These are phyloP conservation scores for Macropis europaea DNA, from an alignment of 2,888 invertebrate genomes.

Conservation along the genomic window DNA sequence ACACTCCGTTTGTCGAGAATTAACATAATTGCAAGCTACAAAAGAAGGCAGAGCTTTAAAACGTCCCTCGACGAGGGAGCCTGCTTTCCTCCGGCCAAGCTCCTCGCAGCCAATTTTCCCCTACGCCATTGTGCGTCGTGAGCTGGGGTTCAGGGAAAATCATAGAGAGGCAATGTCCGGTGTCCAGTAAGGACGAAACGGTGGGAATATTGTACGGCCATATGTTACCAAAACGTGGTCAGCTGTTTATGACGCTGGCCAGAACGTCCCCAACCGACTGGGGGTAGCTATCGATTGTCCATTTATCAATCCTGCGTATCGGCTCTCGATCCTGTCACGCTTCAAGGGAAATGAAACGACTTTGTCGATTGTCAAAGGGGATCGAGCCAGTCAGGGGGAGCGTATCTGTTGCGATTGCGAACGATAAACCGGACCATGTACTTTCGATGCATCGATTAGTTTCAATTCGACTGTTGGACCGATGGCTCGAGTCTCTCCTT, in stretches of 20 bases:
- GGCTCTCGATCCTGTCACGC: constrained; percentile 29
- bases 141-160: constrained; percentile 43
- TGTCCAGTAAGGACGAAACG: constrained; percentile 32
- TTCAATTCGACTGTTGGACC: background rate
- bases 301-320: constrained; percentile 59
- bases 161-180: constrained; percentile 41
- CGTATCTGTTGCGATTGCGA: constrained; percentile 40
- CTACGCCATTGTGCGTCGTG: constrained; percentile 33
- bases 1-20: constrained; percentile 16
- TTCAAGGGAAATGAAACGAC: constrained; percentile 38
- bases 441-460: background rate
- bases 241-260: constrained; percentile 59
- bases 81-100: constrained; percentile 14
- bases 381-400: constrained; percentile 20
- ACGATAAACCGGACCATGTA: constrained; percentile 19
- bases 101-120: constrained; percentile 36
- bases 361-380: constrained; percentile 18
- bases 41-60: constrained; percentile 11
- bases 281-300: constrained; percentile 41
- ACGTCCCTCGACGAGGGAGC: background rate
- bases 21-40: constrained; percentile 35
- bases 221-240: constrained; percentile 64
- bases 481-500: too few relatives aligned
- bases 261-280: constrained; percentile 10
- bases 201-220: constrained; percentile 61